Conservation (phyloP, 2,888 invertebrate species). For the Dicranocentrus wangi region DNA sequence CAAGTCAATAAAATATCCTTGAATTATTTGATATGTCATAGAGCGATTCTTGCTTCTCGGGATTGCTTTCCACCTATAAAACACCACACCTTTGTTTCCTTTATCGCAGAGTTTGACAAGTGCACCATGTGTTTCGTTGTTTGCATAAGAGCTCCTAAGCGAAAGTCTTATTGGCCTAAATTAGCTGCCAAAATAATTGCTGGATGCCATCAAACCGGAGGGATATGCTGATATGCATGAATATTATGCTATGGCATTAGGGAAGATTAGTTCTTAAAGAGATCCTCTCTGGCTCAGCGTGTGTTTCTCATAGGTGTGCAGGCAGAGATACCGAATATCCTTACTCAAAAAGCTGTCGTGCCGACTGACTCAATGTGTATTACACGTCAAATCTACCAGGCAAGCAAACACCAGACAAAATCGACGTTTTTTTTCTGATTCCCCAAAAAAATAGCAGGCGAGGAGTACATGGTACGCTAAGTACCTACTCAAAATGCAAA, state of each 20-base stretch:
- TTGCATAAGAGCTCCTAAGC: neutral
- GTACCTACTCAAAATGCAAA: too few relatives aligned
- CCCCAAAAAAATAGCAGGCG: neutral
- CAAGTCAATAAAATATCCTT: constrained; percentile 53
- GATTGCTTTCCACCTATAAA: constrained; percentile 19
- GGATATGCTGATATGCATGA: neutral
- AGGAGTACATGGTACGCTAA: neutral
- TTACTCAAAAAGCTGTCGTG: constrained; percentile 22
- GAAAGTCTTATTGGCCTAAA: constrained; percentile 60
- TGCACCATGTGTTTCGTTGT: constrained; percentile 51
- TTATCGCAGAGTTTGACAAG: neutral
- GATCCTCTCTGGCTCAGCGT: constrained; percentile 43
- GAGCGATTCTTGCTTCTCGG: constrained; percentile 29
- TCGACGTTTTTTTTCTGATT: neutral
- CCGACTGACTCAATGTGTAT: constrained; percentile 28
- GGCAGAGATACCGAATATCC: constrained; percentile 44
- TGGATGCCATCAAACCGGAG: constrained; percentile 45
- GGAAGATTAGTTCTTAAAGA: constrained; percentile 13
- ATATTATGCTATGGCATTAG: neutral
- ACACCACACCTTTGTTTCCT: constrained; percentile 42
- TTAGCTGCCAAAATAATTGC: constrained; percentile 64
- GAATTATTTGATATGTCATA: constrained; percentile 63
- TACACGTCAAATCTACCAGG: constrained; percentile 1
- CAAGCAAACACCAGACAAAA: constrained; percentile 10
- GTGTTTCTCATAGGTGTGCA: constrained; percentile 43